These are phyloP conservation scores for Spatula versicolor DNA, from an alignment of 2,797 vertebrate species.

Conservation along the genomic window DNA sequence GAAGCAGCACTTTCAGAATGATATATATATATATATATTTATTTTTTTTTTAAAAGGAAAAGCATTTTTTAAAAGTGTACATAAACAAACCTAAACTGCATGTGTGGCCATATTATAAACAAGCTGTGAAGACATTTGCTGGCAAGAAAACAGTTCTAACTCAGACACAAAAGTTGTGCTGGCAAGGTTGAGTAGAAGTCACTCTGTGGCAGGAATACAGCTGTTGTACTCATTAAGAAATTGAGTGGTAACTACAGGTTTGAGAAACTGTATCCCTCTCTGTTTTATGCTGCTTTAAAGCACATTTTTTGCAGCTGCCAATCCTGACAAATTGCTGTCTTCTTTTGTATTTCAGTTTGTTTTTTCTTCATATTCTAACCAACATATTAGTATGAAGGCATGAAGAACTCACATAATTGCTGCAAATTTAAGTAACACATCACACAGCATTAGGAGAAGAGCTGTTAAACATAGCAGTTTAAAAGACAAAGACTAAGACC, in stretches of 20 bases:
- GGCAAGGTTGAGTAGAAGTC: constrained; percentile 25
- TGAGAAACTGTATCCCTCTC: constrained; percentile 3
- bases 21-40: not conserved
- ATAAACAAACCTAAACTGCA: not conserved
- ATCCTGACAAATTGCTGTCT: constrained; percentile 16
- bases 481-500: constrained; percentile 17
- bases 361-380: constrained; percentile 5
- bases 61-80: not conserved
- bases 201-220: constrained; percentile 44
- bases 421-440: constrained; percentile 31
- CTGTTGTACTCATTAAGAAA: constrained; percentile 31
- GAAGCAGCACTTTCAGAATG: not conserved
- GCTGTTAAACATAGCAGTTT: constrained; percentile 19
- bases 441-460: constrained; percentile 19
- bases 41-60: not conserved
- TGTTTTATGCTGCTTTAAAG: constrained; percentile 40
- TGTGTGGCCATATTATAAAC: not conserved
- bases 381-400: not conserved
- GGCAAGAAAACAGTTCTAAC: constrained; percentile 26
- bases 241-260: not conserved
- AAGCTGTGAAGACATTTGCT: constrained; percentile 25
- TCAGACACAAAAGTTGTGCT: constrained; percentile 21
- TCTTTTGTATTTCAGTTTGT: constrained; percentile 25
- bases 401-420: not conserved
- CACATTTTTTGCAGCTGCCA: constrained; percentile 22